phyloP scores from a whole-genome alignment of 2,888 invertebrate species.

The Gasteruption jaculator region DNA sequence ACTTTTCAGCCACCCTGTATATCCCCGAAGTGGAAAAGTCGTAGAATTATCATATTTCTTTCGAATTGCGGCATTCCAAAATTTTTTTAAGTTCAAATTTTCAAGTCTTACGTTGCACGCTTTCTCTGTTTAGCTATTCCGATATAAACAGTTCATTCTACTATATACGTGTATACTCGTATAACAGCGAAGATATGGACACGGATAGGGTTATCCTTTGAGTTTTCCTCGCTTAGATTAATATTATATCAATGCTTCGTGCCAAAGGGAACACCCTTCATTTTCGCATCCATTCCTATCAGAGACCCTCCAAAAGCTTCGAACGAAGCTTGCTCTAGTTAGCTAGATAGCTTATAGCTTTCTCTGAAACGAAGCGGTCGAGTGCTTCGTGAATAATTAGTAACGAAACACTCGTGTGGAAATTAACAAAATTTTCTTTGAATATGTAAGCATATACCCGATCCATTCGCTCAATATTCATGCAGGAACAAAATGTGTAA shows the following conservation, averaged over 20 bases:
- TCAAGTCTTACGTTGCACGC: no score
- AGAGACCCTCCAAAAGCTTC: slow-evolving; percentile 24
- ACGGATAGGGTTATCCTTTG: slow-evolving; percentile 34
- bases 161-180: no score
- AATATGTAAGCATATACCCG: no score
- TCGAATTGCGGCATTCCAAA: background rate
- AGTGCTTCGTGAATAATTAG: slow-evolving; percentile 25
- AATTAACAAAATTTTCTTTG: no score
- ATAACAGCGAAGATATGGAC: slow-evolving; percentile 14
- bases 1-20: no score
- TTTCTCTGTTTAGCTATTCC: no score
- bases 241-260: slow-evolving; percentile 40
- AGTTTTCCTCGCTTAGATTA: slow-evolving; percentile 38
- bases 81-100: background rate
- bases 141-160: no score
- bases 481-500: no score
- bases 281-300: slow-evolving; percentile 16
- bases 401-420: slow-evolving; percentile 1
- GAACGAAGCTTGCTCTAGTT: slow-evolving; percentile 24
- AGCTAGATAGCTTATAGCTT: no score
- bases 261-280: slow-evolving; percentile 33
- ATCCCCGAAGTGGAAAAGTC: no score
- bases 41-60: background rate
- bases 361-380: slow-evolving; percentile 18
- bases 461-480: no score